Evolutionary conservation across 2,797 vertebrate genomes (phyloP).

Genomic region (Poecile montanus): DNA sequence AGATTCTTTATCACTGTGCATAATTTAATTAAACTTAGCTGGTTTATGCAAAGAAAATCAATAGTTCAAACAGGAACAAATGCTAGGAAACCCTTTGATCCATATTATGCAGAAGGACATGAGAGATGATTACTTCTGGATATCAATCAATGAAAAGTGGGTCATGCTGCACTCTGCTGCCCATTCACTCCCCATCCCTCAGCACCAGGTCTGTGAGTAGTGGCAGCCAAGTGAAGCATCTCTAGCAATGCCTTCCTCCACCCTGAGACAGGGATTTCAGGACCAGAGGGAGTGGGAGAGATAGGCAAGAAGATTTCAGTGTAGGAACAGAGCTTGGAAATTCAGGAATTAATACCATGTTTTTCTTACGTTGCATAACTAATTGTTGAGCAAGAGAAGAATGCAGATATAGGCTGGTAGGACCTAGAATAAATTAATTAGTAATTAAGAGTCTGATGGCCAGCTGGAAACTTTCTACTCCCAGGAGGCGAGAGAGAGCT

Average conservation of each 20-base stretch:
- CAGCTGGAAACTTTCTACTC: conserved; percentile 6
- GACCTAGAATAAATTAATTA: conserved; percentile 18
- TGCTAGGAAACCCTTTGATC: neutral
- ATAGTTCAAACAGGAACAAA: neutral
- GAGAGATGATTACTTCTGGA: neutral
- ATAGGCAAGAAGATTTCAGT: neutral
- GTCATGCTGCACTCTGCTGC: neutral
- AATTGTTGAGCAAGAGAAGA: conserved; percentile 36
- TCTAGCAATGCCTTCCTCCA: neutral
- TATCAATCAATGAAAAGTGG: neutral
- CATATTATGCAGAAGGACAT: neutral
- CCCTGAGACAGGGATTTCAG: neutral
- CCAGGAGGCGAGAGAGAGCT: neutral
- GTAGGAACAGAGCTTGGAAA: neutral
- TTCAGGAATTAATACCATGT: conserved; percentile 29
- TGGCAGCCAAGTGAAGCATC: neutral
- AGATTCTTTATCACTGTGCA: neutral
- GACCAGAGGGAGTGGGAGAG: neutral
- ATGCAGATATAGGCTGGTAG: conserved; percentile 2
- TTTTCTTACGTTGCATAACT: neutral
- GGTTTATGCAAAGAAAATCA: conserved; percentile 11
- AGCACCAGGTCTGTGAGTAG: neutral
- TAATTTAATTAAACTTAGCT: conserved; percentile 6
- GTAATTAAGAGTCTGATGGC: neutral
- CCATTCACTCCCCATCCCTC: neutral